Evolutionary conservation across 2,113 vertebrate genomes (phyloP).

Genomic region (Chitala chitala): DNA sequence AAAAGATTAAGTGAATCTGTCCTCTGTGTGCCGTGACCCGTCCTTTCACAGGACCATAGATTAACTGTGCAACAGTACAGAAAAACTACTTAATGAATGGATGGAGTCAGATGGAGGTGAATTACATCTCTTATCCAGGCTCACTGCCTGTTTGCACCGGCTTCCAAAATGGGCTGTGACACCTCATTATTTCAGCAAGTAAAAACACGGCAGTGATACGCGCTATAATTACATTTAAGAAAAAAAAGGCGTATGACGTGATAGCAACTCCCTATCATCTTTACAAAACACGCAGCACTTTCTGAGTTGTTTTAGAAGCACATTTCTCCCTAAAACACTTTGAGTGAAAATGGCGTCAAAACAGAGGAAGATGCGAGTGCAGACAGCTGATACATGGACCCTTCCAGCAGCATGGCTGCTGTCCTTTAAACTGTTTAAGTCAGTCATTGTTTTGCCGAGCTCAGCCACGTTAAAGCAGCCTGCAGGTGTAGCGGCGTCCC

Average conservation of each 20-base stretch:
- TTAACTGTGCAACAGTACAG: not conserved
- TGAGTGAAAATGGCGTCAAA: constrained; percentile 10
- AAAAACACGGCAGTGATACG: constrained; percentile 1
- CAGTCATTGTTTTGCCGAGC: not conserved
- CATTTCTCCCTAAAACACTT: not conserved
- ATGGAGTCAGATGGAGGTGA: not conserved
- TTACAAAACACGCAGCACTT: not conserved
- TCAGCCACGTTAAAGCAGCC: not conserved
- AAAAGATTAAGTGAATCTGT: not conserved
- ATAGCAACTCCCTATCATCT: not conserved
- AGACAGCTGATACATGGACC: not conserved
- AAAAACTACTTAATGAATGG: not conserved
- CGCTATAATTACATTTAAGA: too few relatives aligned
- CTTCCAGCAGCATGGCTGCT: not conserved
- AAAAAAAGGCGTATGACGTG: not conserved
- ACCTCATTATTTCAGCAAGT: not conserved
- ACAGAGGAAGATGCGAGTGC: not conserved
- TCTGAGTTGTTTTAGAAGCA: not conserved
- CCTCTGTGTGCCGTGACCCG: not conserved
- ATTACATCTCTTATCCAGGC: not conserved
- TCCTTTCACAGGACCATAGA: not conserved
- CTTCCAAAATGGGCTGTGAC: not conserved
- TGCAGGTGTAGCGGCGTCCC: not conserved
- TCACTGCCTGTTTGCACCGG: not conserved
- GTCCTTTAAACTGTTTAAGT: not conserved